These are phyloP conservation scores for Pachypanchax playfairii DNA, from an alignment of 2,113 vertebrate species.

Conservation along the genomic window DNA sequence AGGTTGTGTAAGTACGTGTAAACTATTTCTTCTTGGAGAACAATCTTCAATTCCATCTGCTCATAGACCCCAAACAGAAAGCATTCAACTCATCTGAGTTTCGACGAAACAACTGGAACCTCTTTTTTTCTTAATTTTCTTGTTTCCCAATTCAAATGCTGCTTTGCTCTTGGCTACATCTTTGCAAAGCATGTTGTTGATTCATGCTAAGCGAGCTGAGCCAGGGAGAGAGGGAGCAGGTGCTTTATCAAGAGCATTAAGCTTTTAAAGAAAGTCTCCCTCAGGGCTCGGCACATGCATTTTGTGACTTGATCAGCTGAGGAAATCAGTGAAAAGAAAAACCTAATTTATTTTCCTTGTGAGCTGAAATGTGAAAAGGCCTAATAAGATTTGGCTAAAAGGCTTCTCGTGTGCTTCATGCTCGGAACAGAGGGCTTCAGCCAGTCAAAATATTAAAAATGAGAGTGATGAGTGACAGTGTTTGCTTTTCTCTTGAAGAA, in stretches of 20 bases:
- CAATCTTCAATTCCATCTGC: too few relatives aligned
- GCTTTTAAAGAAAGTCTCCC: constrained; percentile 45
- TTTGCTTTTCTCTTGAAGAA: constrained; percentile 25
- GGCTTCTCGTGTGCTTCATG: constrained; percentile 5
- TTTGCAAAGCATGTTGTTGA: constrained; percentile 24
- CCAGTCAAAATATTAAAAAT: constrained; percentile 3
- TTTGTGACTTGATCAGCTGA: constrained; percentile 43
- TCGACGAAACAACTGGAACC: constrained; percentile 19
- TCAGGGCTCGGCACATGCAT: constrained; percentile 28
- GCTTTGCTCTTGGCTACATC: background rate
- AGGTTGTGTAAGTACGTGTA: too few relatives aligned
- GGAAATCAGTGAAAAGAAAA: constrained; percentile 33
- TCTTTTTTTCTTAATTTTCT: constrained; percentile 22
- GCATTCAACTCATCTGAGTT: constrained; percentile 3
- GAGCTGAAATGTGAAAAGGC: constrained; percentile 31
- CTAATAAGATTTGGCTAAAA: constrained; percentile 46
- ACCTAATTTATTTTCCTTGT: constrained; percentile 37
- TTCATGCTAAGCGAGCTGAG: constrained; percentile 33
- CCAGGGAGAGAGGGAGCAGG: constrained; percentile 40
- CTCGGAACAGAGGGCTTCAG: constrained; percentile 10
- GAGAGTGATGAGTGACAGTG: constrained; percentile 8
- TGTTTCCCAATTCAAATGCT: background rate
- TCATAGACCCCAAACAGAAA: too few relatives aligned
- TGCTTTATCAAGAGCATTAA: constrained; percentile 64
- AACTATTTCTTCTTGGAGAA: too few relatives aligned